Base-by-base conservation (phyloP, 2,888 invertebrate genomes). In the Conops quadrifasciatus region DNA sequence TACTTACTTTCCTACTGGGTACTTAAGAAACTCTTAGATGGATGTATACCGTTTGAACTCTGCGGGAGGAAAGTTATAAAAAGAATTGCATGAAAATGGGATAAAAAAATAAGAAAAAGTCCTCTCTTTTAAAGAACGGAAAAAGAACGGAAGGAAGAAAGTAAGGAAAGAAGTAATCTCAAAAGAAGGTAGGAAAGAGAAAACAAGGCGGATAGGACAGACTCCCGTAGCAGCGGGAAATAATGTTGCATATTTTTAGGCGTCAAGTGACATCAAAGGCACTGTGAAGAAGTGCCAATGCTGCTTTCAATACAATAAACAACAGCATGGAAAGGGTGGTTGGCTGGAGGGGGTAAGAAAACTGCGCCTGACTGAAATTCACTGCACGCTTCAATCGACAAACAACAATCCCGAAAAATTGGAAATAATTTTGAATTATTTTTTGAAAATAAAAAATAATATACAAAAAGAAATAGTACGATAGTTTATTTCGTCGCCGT, bases 261-360 rank as follows among this genome's bases (percentile, higher is more conserved):
- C 67, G 59, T 67, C 67, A 67, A 45, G 67, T 47, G 67, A 28
- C n/a, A n/a, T n/a, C n/a, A n/a, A n/a, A n/a, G n/a, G n/a, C n/a
- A n/a, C 28, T 60, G 59, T 26, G 24, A 59, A 53, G 56, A 21
- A 24, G 21, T 45, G 19, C 26, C 19, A 15, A n/a, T n/a, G n/a
- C 45, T 45, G 47, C 13, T 24, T 56, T 24, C 9, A 21, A 21
- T 56, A 7, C 21, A 21, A 56, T 19, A 21, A 56, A 56, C 5
- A 36, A 36, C 4, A 36, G 36, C 4, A 36, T 7, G 36, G 9
- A 9, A 36, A 36, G 36, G 9, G 4, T 36, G 36, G 36, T n/a
- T n/a, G n/a, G n/a, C n/a, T n/a, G n/a, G n/a, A n/a, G n/a, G n/a
- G n/a, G n/a, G n/a, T n/a, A n/a, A n/a, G n/a, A n/a, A n/a, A n/a